These are phyloP conservation scores for Cyanoderma ruficeps DNA, from an alignment of 2,113 vertebrate genomes.

Conservation along the genomic window DNA sequence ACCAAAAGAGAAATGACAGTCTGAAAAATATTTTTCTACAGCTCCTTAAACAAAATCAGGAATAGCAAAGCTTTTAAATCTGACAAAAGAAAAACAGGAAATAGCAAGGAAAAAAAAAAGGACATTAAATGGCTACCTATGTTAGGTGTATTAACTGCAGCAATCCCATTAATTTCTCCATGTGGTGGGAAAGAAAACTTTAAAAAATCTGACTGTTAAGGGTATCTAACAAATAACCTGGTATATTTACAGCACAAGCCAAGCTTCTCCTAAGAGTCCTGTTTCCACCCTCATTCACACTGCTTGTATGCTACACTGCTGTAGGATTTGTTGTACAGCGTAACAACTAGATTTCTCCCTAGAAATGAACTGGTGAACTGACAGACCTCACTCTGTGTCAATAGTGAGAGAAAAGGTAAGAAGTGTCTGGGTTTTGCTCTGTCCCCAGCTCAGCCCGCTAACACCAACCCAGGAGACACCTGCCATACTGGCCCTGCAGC, in stretches of 20 bases:
- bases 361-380: neutral
- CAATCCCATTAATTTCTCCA: neutral
- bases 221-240: neutral
- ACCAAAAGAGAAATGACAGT: neutral
- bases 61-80: neutral
- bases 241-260: neutral
- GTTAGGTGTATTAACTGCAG: neutral
- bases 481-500: neutral
- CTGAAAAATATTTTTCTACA: neutral
- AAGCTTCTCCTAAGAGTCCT: neutral
- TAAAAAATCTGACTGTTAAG: neutral
- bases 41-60: neutral
- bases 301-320: neutral
- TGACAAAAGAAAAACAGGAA: neutral
- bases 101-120: neutral
- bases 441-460: neutral
- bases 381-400: neutral
- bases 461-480: neutral
- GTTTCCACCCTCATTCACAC: neutral
- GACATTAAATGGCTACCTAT: neutral
- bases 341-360: neutral
- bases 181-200: neutral
- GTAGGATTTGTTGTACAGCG: neutral
- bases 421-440: neutral
- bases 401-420: neutral